Conservation (phyloP, 2,797 vertebrate genomes). For the Furcifer pardalis region DNA sequence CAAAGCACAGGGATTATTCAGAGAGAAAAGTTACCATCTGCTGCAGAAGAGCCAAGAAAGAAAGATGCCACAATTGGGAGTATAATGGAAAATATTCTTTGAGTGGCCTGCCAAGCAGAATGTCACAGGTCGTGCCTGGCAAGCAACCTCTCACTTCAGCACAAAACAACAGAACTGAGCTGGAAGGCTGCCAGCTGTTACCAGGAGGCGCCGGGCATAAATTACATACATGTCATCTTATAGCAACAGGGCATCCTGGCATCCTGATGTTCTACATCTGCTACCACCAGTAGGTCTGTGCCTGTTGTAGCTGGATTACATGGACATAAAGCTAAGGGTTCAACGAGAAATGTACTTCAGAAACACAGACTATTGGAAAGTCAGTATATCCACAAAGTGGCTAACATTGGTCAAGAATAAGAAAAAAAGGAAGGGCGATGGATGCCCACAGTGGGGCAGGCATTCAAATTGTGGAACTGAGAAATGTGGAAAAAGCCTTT, state of each 20-base stretch:
- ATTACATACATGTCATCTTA: background rate
- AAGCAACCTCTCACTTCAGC: background rate
- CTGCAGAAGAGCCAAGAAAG: conserved; percentile 5
- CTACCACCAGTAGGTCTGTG: background rate
- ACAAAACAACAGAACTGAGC: background rate
- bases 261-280: background rate
- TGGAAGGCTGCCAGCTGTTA: background rate
- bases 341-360: background rate
- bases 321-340: background rate
- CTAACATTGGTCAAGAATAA: background rate
- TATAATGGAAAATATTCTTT: background rate
- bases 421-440: background rate
- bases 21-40: conserved; percentile 4
- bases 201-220: background rate
- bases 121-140: background rate
- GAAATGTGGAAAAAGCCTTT: too few species aligned
- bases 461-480: background rate
- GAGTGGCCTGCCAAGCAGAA: background rate
- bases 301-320: background rate
- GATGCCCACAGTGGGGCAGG: background rate
- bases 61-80: conserved; percentile 11
- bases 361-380: background rate
- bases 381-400: background rate
- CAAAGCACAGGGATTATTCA: background rate
- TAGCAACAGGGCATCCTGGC: background rate